Evolutionary conservation across 2,113 vertebrate genomes (phyloP).

Genomic region (Nycticebus coucang): DNA sequence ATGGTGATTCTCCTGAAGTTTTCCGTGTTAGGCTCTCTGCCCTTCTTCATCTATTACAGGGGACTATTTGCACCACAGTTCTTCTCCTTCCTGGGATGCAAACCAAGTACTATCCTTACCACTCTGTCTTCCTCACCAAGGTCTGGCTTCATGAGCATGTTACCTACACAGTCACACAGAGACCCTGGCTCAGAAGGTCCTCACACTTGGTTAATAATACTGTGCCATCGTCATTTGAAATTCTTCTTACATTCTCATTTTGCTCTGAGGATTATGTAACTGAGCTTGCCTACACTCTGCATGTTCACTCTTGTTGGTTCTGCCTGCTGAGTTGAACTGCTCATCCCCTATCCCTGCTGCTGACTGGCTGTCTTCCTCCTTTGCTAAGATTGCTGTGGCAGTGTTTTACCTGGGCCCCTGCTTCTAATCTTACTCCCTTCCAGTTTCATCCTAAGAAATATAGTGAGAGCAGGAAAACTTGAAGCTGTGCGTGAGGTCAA

Average conservation of each 20-base stretch:
- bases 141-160: background rate
- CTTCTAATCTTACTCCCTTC: background rate
- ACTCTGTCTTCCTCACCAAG: too few species aligned
- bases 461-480: background rate
- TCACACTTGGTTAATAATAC: background rate
- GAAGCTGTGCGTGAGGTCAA: background rate
- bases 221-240: background rate
- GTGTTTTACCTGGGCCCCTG: background rate
- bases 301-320: background rate
- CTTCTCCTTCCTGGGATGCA: background rate
- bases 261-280: background rate
- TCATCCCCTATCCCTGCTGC: background rate
- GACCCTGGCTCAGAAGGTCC: background rate
- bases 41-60: background rate
- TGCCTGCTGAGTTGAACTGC: background rate
- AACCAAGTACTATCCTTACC: too few species aligned
- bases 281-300: background rate
- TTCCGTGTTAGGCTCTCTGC: background rate
- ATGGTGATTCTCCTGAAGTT: background rate
- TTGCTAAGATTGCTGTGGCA: background rate
- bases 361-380: background rate
- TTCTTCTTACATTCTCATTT: background rate
- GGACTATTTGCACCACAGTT: background rate
- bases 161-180: too few species aligned
- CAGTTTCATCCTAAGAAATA: constrained; percentile 5